These are phyloP conservation scores for Prorops nasuta DNA, from an alignment of 1,140 invertebrate genomes.

Conservation along the genomic window DNA sequence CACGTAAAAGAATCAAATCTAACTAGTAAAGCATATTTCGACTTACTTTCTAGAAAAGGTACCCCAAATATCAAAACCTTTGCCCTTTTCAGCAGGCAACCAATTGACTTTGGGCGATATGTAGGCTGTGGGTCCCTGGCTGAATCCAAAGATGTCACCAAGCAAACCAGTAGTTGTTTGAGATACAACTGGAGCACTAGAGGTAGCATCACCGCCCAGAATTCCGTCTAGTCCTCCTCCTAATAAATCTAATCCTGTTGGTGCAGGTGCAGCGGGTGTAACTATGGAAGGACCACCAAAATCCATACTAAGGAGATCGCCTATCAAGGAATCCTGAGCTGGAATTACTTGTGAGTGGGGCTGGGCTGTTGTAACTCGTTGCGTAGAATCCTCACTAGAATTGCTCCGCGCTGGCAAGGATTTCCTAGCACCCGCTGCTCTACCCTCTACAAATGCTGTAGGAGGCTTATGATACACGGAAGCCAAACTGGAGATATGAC, in stretches of 20 bases:
- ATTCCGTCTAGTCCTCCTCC: slow-evolving; percentile 58
- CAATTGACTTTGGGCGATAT: slow-evolving; percentile 84
- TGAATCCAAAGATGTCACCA: slow-evolving; percentile 89
- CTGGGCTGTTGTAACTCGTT: slow-evolving; percentile 34
- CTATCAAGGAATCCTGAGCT: slow-evolving; percentile 91
- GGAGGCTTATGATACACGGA: slow-evolving; percentile 99
- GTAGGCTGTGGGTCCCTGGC: slow-evolving; percentile 66
- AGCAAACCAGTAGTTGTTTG: slow-evolving; percentile 70
- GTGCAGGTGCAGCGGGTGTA: slow-evolving; percentile 53
- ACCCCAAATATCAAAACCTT: slow-evolving; percentile 96
- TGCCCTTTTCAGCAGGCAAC: slow-evolving; percentile 92
- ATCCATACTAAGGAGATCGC: slow-evolving; percentile 96
- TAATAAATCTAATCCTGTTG: slow-evolving; percentile 80
- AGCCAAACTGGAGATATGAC: slow-evolving; percentile 97
- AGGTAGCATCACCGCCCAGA: slow-evolving; percentile 47
- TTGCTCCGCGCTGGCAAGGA: slow-evolving; percentile 63
- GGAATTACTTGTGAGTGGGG: slow-evolving; percentile 61
- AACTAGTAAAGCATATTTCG: not conserved
- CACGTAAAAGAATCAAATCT: not conserved
- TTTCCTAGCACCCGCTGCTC: slow-evolving; percentile 68
- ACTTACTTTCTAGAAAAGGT: slow-evolving; percentile 81
- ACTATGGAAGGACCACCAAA: slow-evolving; percentile 54
- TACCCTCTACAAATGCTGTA: slow-evolving; percentile 95
- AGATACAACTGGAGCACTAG: slow-evolving; percentile 46
- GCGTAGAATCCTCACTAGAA: slow-evolving; percentile 53